Conservation (phyloP, 2,888 invertebrate species). For the Platycnemis pennipes region DNA sequence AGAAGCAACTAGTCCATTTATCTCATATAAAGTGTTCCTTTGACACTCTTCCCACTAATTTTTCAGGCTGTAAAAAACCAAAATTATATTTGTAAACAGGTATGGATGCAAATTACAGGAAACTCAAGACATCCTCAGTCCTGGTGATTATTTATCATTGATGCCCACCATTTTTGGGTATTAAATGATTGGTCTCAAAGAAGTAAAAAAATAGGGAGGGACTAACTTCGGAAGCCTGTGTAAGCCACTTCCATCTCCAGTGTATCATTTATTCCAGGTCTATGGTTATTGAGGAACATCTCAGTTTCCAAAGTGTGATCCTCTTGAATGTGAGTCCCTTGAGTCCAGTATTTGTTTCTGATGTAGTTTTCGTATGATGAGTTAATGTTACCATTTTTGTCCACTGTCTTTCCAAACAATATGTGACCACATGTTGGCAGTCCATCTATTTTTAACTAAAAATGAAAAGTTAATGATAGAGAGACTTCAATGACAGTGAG, state of each 20-base stretch:
- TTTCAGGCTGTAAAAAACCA: no score
- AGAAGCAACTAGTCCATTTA: no score
- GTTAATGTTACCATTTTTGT: background rate
- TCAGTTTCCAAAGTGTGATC: background rate
- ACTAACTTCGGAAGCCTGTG: background rate
- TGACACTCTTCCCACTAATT: no score
- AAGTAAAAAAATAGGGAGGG: background rate
- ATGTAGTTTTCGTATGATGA: background rate
- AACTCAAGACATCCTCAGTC: no score
- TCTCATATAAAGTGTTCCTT: no score
- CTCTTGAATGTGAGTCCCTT: background rate
- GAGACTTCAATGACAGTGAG: no score
- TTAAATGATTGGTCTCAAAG: no score
- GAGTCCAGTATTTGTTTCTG: background rate
- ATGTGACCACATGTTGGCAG: background rate
- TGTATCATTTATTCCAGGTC: background rate
- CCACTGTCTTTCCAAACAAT: background rate
- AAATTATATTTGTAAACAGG: no score
- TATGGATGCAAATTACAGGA: no score
- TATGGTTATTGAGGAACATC: constrained; percentile 11
- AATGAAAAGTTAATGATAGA: no score
- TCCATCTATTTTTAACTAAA: background rate
- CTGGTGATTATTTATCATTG: no score
- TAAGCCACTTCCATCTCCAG: constrained; percentile 10
- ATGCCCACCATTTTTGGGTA: no score